phyloP scores from a whole-genome alignment of 2,113 vertebrate genomes.

The Perca schrenkii region DNA sequence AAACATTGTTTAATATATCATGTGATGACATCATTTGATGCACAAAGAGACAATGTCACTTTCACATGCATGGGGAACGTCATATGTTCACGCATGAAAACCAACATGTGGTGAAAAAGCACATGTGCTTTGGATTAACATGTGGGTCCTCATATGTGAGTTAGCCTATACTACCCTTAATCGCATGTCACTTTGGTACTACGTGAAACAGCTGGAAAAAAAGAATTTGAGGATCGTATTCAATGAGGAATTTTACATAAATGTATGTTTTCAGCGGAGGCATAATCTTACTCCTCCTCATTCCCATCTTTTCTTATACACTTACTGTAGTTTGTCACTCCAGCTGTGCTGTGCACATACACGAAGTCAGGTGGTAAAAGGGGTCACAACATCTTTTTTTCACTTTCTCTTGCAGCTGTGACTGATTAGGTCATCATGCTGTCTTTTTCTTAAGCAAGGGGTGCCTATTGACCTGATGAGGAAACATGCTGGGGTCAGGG shows the following conservation, averaged over 20 bases:
- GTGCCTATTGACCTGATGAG: constrained; percentile 26
- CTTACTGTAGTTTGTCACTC: constrained; percentile 23
- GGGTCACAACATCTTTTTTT: constrained; percentile 40
- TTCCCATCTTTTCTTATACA: constrained; percentile 14
- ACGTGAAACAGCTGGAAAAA: constrained; percentile 46
- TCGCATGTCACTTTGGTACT: constrained; percentile 39
- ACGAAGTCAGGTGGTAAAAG: constrained; percentile 43
- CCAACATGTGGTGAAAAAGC: constrained; percentile 23
- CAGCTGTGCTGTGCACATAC: constrained; percentile 67
- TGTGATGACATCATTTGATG: neutral
- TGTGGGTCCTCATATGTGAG: constrained; percentile 23
- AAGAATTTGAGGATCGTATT: constrained; percentile 20
- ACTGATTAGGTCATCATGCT: constrained; percentile 64
- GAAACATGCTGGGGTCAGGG: neutral
- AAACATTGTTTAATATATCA: neutral
- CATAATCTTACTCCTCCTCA: constrained; percentile 15
- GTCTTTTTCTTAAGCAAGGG: constrained; percentile 47
- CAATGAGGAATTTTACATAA: constrained; percentile 60
- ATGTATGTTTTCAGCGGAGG: constrained; percentile 42
- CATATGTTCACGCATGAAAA: constrained; percentile 7
- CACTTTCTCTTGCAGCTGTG: constrained; percentile 62
- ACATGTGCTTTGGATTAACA: constrained; percentile 61
- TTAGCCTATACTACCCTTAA: constrained; percentile 23
- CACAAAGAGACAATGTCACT: neutral
- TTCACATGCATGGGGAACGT: constrained; percentile 17